Percentiles rank a stretch among this genome's conserved stretches.
Evolutionary conservation across 30 jellyfish, hydroid and myxozoan species (phyloP).

Genomic region (Chrysaora quinquecirrha): DNA sequence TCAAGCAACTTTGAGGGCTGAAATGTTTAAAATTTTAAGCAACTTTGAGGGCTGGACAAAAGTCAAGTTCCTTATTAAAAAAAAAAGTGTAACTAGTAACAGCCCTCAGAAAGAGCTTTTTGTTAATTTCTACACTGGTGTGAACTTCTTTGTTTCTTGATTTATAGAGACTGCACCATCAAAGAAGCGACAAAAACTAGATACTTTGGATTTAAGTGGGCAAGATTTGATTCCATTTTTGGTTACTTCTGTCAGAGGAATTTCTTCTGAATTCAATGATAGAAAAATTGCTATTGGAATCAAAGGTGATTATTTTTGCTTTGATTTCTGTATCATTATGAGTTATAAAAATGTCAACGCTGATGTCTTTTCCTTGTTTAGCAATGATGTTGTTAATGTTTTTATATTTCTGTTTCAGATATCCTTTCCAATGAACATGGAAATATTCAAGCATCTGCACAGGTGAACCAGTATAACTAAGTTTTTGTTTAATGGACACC

Average conservation of each 20-base stretch:
- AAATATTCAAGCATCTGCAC: constrained; percentile 76
- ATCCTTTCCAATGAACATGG: constrained; percentile 61
- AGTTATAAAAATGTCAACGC: too few species aligned
- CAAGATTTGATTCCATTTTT: constrained; percentile 9
- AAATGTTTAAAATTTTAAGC: too few species aligned
- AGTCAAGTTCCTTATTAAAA: too few species aligned
- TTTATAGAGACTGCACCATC: too few species aligned
- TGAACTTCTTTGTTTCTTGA: constrained; percentile 5
- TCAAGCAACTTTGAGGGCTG: too few species aligned
- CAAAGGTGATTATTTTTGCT: constrained; percentile 45
- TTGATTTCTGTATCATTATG: too few species aligned
- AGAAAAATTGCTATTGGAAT: constrained; percentile 33
- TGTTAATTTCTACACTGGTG: neutral
- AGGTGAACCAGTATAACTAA: too few species aligned
- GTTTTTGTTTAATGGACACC: neutral
- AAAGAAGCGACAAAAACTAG: constrained; percentile 58
- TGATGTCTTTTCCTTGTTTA: too few species aligned
- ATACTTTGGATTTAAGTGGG: neutral
- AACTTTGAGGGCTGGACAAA: too few species aligned
- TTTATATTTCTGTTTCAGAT: constrained; percentile 37
- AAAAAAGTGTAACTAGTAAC: too few species aligned
- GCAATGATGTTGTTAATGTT: too few species aligned
- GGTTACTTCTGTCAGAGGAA: constrained; percentile 68
- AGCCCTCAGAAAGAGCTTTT: too few species aligned
- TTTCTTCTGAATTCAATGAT: constrained; percentile 41